These are phyloP conservation scores for Tenthredo notha DNA, from an alignment of 2,888 invertebrate genomes.

Conservation along the genomic window DNA sequence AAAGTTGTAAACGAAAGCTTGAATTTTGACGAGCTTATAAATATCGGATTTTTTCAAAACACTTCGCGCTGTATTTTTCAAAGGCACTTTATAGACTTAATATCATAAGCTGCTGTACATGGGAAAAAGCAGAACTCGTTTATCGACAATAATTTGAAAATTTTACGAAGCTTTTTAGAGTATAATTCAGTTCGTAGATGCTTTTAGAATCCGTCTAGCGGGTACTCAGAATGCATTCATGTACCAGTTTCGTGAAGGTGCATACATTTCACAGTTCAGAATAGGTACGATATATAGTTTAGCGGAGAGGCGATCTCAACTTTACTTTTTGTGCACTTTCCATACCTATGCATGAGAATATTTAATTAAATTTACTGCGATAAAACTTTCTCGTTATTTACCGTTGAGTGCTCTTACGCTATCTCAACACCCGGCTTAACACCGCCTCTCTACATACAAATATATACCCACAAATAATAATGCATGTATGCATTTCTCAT, in stretches of 20 bases:
- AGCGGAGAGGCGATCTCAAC: not conserved
- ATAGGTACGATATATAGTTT: not conserved
- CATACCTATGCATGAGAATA: slow-evolving; percentile 14
- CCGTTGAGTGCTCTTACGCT: not conserved
- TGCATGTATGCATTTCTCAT: not conserved
- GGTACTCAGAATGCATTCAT: not conserved
- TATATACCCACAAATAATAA: not conserved
- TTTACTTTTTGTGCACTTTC: slow-evolving; percentile 22
- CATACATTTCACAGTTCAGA: slow-evolving; percentile 37
- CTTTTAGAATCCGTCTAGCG: not conserved
- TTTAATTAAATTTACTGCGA: slow-evolving; percentile 35
- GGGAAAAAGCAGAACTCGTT: not conserved
- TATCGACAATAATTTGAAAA: not conserved
- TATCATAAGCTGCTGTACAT: too few species aligned
- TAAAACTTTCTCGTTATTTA: slow-evolving; percentile 19
- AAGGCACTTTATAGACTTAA: not conserved
- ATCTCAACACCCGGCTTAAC: slow-evolving; percentile 1
- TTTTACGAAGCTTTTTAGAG: not conserved
- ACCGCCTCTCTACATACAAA: not conserved
- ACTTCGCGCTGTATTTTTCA: not conserved
- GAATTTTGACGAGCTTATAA: not conserved
- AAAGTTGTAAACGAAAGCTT: not conserved
- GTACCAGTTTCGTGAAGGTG: not conserved
- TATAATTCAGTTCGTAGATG: not conserved
- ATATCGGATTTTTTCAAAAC: not conserved